These are phyloP conservation scores for Malachius bipustulatus DNA, from an alignment of 2,888 invertebrate species.

Conservation along the genomic window DNA sequence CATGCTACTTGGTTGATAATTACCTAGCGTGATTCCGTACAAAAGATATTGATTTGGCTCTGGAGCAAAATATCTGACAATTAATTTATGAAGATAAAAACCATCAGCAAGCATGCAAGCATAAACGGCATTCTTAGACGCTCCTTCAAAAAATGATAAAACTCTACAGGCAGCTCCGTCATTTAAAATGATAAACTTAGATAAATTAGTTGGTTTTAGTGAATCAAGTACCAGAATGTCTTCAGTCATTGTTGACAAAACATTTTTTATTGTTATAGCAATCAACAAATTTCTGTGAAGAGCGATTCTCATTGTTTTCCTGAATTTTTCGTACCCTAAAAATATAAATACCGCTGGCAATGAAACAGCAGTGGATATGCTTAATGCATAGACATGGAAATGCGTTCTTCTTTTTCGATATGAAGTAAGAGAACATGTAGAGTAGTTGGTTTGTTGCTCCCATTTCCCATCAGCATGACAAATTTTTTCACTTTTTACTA, in stretches of 20 bases:
- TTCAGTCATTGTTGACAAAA: constrained; percentile 45
- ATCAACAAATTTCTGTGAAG: constrained; percentile 50
- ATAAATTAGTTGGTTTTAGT: constrained; percentile 33
- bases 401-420: constrained; percentile 41
- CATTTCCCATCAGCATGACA: constrained; percentile 45
- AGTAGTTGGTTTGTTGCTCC: constrained; percentile 48
- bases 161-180: constrained; percentile 44
- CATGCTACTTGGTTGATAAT: no score
- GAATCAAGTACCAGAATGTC: constrained; percentile 40
- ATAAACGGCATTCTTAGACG: constrained; percentile 49
- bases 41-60: constrained; percentile 41
- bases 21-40: constrained; percentile 40
- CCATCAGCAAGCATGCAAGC: constrained; percentile 59
- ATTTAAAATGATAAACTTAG: constrained; percentile 37
- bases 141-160: constrained; percentile 43
- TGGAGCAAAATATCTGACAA: constrained; percentile 49
- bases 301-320: constrained; percentile 40
- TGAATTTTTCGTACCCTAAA: constrained; percentile 42
- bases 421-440: constrained; percentile 44
- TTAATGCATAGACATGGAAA: constrained; percentile 43
- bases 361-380: constrained; percentile 41
- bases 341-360: constrained; percentile 48
- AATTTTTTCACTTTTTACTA: constrained; percentile 47
- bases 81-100: constrained; percentile 51
- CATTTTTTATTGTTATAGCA: constrained; percentile 45